phyloP scores from a whole-genome alignment of 2,797 vertebrate genomes.

The Buphagus erythrorhynchus region DNA sequence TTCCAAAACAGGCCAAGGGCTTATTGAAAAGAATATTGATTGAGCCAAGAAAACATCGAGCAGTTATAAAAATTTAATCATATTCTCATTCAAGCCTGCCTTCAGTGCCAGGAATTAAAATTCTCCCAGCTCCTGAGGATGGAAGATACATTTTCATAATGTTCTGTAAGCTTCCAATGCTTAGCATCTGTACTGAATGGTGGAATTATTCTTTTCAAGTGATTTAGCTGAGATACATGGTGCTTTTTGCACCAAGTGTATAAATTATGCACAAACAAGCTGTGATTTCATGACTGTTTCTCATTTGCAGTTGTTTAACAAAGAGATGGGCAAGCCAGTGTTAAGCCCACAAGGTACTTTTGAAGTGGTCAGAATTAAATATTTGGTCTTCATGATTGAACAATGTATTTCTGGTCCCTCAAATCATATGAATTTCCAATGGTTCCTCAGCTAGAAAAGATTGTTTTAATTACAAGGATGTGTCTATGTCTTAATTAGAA shows the following conservation, averaged over 20 bases:
- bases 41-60: slow-evolving; percentile 56
- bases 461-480: not conserved
- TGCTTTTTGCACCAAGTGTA: not conserved
- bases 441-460: not conserved
- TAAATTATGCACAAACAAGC: not conserved
- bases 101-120: slow-evolving; percentile 54
- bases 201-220: slow-evolving; percentile 30
- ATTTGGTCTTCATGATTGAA: not conserved
- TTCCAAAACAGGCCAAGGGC: slow-evolving; percentile 42
- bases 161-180: slow-evolving; percentile 17
- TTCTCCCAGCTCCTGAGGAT: slow-evolving; percentile 24
- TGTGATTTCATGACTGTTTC: not conserved
- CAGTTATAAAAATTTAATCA: slow-evolving; percentile 65
- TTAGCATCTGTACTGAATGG: slow-evolving; percentile 6
- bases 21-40: slow-evolving; percentile 60
- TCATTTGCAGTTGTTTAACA: slow-evolving; percentile 6
- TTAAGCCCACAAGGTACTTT: not conserved
- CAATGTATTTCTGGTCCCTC: not conserved
- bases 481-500: not conserved
- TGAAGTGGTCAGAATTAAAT: not conserved
- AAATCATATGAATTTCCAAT: not conserved
- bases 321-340: not conserved
- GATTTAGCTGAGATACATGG: slow-evolving; percentile 8
- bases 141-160: slow-evolving; percentile 42
- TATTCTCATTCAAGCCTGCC: slow-evolving; percentile 39